Evolutionary conservation across 1,140 invertebrate species (phyloP), one percentile per base, ranked within the genome.

Genomic region (Neodiprion pinetum): DNA sequence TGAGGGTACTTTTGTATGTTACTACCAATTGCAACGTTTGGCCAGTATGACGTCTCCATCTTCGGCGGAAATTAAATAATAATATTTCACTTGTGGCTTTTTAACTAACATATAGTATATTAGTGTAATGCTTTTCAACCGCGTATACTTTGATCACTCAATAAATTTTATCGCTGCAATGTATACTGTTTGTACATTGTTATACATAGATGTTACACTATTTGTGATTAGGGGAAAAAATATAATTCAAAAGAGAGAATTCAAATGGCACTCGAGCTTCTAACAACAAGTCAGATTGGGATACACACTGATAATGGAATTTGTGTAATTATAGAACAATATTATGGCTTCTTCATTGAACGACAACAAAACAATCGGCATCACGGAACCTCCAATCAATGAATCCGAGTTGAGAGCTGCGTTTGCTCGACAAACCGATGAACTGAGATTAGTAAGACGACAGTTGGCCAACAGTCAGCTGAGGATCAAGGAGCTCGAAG

Each of bases 401-500:
- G 87, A 88, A 65, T 82, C 85, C 10, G 87, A 96, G 92, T 84
- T 96, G 76, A 92, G 93, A 78, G 87, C 93, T 77, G 93, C 94
- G 1, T 95, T 93, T 81, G 91, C 92, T 77, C 90, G 91, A 28
- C 95, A 96, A 87, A 91, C 91, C n/a, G 95, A 96, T 78, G 95
- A 96, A 87, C 85, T 96, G 28, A 90, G 93, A 71, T 88, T 93
- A 74, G 89, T 95, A 11, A 92, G 93, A 78, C 93, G 94, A 71
- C 94, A 96, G 82, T 87, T 96, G 23, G 89, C 91, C 3, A 92
- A 93, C 78, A 94, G 94, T 79, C 95, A 96, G 81, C 90, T 93
- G 76, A 89, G 94, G 11, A 93, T 96, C 9, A 91, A 92, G 72
- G 95, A 96, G 81, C 88, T 96, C 14, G 95, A 96, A 82, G 92